phyloP scores from a whole-genome alignment of 2,888 invertebrate species.

The Drymonia ruficornis region DNA sequence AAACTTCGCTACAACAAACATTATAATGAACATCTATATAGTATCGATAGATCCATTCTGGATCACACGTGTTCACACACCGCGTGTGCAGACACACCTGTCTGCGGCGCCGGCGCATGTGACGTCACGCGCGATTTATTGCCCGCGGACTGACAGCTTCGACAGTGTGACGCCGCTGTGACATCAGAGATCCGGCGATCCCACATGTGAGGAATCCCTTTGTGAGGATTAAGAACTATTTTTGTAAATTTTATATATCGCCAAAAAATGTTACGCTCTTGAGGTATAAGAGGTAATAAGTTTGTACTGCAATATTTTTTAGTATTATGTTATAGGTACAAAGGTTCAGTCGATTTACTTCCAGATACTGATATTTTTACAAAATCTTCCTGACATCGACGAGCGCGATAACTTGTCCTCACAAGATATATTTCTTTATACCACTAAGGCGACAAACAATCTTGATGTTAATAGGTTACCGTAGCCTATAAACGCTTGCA shows the following conservation, averaged over 20 bases:
- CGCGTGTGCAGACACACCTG: constrained; percentile 24
- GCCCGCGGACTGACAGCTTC: constrained; percentile 2
- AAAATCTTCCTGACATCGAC: no score
- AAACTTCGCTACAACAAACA: neutral
- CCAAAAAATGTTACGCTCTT: neutral
- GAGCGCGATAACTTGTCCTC: no score
- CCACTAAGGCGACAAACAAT: no score
- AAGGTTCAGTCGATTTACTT: no score
- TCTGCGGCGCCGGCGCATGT: constrained; percentile 28
- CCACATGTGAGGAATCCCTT: neutral
- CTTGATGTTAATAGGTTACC: no score
- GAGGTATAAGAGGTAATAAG: no score
- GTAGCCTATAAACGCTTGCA: no score
- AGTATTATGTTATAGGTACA: no score
- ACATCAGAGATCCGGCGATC: neutral
- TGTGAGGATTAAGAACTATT: neutral
- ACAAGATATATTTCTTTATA: no score
- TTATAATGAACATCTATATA: neutral
- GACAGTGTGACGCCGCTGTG: neutral
- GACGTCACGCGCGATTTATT: constrained; percentile 4
- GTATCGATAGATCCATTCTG: neutral
- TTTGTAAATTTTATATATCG: neutral
- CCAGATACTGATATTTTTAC: no score
- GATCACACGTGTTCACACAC: neutral
- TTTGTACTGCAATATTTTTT: no score